These are phyloP conservation scores for Poecile atricapillus DNA, from an alignment of 2,113 vertebrate species.

Conservation along the genomic window DNA sequence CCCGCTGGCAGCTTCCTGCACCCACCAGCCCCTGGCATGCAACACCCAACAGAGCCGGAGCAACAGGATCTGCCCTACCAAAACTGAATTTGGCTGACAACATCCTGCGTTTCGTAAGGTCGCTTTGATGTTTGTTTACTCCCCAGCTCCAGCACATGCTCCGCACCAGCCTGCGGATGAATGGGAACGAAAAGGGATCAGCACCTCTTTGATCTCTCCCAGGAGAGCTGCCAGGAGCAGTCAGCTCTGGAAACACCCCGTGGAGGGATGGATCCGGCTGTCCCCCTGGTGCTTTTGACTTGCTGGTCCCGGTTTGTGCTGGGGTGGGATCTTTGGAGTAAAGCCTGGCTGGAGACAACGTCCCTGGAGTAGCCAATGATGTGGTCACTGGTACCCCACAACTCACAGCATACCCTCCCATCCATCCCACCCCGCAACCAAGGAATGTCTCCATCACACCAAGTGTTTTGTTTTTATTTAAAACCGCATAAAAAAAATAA, in stretches of 20 bases:
- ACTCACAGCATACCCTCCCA: background rate
- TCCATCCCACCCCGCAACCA: background rate
- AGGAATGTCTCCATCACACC: conserved; percentile 15
- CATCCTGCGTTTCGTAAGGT: background rate
- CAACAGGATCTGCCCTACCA: conserved; percentile 39
- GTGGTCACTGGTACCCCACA: background rate
- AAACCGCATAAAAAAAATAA: conserved; percentile 82
- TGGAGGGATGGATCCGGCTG: background rate
- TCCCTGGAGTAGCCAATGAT: too few relatives aligned
- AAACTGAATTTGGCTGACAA: conserved; percentile 15
- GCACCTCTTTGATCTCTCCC: conserved; percentile 18
- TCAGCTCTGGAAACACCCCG: background rate
- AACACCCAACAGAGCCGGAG: conserved; percentile 7
- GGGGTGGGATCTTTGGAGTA: background rate
- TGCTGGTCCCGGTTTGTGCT: background rate
- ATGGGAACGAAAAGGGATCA: background rate
- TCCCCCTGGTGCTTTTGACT: background rate
- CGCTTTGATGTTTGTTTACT: conserved; percentile 50
- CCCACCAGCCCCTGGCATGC: background rate
- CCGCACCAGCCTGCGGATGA: background rate
- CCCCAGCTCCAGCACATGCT: conserved; percentile 18
- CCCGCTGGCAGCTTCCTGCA: background rate
- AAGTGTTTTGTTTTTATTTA: conserved; percentile 79
- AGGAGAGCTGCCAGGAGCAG: background rate
- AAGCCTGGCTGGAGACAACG: background rate